Base-by-base conservation (phyloP, 2,888 invertebrate genomes). In the Cylindroiulus punctatus region DNA sequence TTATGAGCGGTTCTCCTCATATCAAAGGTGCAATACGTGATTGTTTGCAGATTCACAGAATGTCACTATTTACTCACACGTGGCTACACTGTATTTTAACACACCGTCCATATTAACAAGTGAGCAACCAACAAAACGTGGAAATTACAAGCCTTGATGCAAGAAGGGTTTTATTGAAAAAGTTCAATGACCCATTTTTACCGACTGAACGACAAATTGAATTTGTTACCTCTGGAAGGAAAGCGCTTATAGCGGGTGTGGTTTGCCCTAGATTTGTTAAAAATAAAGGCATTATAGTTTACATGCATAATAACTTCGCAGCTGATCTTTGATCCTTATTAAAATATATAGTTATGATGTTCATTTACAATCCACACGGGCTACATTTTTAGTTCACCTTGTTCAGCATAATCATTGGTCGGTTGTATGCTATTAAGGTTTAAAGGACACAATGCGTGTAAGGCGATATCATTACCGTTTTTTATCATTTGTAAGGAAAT, bases 121-220 rank as follows among this genome's bases (percentile, higher is more conserved):
- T n/a, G n/a, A n/a, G n/a, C 10, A 10, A 26, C 10, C 17, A 76
- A 14, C 76, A 30, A 17, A 26, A 44, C 17, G 76, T 17, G 30
- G 76, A 30, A 30, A 30, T 76, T 76, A 1, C 17, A 17, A 17
- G 30, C 14, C 26, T 76, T 76, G 30, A 76, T 32, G 76, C 30
- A 76, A 2, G 76, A 76, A 17, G 76, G 26, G 26, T 76, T 32
- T 76, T 76, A 76, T 30, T 30, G 76, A 76, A 76, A 30, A 76
- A 76, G 76, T 76, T 76, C 76, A 76, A 76, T 76, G 76, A 76
- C 76, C 76, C 76, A 76, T 32, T 65, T 76, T 76, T 76, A 30
- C 30, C 30, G 30, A 76, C 30, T 76, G 76, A 14, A 76, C 76
- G 76, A 76, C 76, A 76, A 76, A 76, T 76, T 76, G 76, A 76